Conservation (phyloP, 2,888 invertebrate genomes). For the Salpingus planirostris region DNA sequence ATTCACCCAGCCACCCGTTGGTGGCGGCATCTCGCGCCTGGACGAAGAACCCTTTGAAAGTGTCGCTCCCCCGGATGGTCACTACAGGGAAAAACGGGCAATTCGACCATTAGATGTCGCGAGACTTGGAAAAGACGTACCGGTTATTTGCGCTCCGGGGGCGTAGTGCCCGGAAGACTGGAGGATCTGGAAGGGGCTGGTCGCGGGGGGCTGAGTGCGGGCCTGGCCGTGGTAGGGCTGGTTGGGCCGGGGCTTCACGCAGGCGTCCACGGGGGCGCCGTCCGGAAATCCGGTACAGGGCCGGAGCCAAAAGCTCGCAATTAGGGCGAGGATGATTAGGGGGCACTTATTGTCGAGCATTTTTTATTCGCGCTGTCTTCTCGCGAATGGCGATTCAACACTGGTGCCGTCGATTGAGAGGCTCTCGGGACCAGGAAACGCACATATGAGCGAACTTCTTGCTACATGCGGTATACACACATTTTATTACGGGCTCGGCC, state of each 20-base stretch:
- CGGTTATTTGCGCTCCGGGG: constrained; percentile 62
- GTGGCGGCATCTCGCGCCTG: constrained; percentile 67
- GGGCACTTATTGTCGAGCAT: too few species aligned
- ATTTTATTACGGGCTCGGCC: constrained; percentile 11
- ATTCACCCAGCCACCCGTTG: constrained; percentile 67
- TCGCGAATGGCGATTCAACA: constrained; percentile 9
- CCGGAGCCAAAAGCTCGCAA: constrained; percentile 3
- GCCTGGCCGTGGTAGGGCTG: constrained; percentile 71
- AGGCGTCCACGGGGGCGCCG: constrained; percentile 72
- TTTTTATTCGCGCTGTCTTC: too few species aligned
- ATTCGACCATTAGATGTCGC: too few species aligned
- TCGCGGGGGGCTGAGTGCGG: constrained; percentile 53
- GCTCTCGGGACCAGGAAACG: constrained; percentile 14
- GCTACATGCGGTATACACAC: too few species aligned
- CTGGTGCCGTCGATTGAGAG: too few species aligned
- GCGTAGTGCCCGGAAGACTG: constrained; percentile 57
- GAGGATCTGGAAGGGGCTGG: constrained; percentile 58
- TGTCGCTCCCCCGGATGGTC: constrained; percentile 36
- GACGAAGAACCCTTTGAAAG: constrained; percentile 76
- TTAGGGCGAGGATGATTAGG: constrained; percentile 3
- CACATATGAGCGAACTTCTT: too few species aligned
- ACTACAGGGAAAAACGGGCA: too few species aligned
- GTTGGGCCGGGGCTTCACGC: constrained; percentile 66
- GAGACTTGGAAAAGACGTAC: too few species aligned
- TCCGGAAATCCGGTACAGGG: constrained; percentile 55